phyloP scores from a whole-genome alignment of 2,888 invertebrate genomes.

The Merodon equestris region DNA sequence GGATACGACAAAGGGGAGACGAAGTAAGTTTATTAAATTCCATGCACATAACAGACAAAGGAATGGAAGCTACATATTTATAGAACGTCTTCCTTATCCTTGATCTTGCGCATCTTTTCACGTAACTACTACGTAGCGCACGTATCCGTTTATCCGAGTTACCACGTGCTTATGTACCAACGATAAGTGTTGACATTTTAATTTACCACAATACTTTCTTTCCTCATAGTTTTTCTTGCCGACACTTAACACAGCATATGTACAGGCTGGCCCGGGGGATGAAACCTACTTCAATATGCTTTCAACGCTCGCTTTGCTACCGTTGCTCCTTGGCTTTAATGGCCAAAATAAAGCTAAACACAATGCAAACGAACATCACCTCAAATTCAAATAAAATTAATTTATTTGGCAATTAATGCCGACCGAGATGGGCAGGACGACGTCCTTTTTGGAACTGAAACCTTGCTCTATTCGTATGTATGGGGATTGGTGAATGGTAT shows the following conservation, averaged over 20 bases:
- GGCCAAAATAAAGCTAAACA: slow-evolving; percentile 19
- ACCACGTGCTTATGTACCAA: too few species aligned
- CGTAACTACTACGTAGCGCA: slow-evolving; percentile 4
- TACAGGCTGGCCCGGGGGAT: slow-evolving; percentile 2
- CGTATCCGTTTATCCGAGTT: neutral
- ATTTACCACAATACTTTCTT: slow-evolving; percentile 30
- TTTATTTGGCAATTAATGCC: slow-evolving; percentile 61
- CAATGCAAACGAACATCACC: slow-evolving; percentile 39
- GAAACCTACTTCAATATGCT: slow-evolving; percentile 35
- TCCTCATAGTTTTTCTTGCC: slow-evolving; percentile 12
- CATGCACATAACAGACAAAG: slow-evolving; percentile 39
- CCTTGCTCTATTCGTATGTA: too few species aligned
- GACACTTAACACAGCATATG: neutral
- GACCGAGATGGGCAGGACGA: too few species aligned
- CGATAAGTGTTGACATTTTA: slow-evolving; percentile 44
- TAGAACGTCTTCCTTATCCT: slow-evolving; percentile 49
- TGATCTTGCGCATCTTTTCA: slow-evolving; percentile 41
- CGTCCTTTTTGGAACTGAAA: too few species aligned
- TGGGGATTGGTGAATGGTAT: too few species aligned
- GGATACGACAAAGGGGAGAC: slow-evolving; percentile 12
- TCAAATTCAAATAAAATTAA: slow-evolving; percentile 60
- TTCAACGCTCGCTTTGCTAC: slow-evolving; percentile 11
- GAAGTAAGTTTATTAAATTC: slow-evolving; percentile 60
- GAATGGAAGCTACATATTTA: slow-evolving; percentile 45
- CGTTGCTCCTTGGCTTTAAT: neutral